Base-by-base conservation (phyloP, 1,140 invertebrate species). In the Arctopsyche grandis region DNA sequence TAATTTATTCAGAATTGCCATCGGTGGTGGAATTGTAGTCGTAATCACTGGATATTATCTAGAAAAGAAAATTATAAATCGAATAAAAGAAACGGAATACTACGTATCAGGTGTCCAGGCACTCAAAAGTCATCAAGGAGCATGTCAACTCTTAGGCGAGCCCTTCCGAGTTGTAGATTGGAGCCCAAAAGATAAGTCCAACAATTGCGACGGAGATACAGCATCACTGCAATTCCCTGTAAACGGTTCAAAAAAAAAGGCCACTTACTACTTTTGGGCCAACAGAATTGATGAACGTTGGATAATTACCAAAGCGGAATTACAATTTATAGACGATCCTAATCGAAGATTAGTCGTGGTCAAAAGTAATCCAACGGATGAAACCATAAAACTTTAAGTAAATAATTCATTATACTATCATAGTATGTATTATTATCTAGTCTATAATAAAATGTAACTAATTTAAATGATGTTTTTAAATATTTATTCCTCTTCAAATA, bases 121-220 rank as follows among this genome's bases (percentile, higher is more conserved):
- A 10, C 81, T 93, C 5, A 84, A 90, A 48, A 84, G 82, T 5
- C 88, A 93, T 83, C 82, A 86, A 46, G 90, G 90, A 21, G 91
- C 91, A 14, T 85, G 91, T 0, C 81, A 88, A 56, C 85, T 91
- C 56, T 84, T 93, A 48, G 92, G 92, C 14, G 90, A 93, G 83
- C 92, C 92, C 0, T 91, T 93, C 7, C 91, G 89, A 84, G 91
- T 91, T 46, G 86, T 85, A 16, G 89, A 92, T 73, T 90, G 92
- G 84, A 83, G 93, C 46, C 87, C 85, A 0, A 88, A 92, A 81
- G 80, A 76, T 5, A 83, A 85, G 78, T 89, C 89, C 66, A 92
- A 92, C 84, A 89, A 83, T 79, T 88, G 87, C 78, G 87, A 91
- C 82, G 87, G 85, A 9, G 82, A 86, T 12, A 84, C 80, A 9